Evolutionary conservation across 2,888 invertebrate genomes (phyloP).

Genomic region (Cancer borealis): DNA sequence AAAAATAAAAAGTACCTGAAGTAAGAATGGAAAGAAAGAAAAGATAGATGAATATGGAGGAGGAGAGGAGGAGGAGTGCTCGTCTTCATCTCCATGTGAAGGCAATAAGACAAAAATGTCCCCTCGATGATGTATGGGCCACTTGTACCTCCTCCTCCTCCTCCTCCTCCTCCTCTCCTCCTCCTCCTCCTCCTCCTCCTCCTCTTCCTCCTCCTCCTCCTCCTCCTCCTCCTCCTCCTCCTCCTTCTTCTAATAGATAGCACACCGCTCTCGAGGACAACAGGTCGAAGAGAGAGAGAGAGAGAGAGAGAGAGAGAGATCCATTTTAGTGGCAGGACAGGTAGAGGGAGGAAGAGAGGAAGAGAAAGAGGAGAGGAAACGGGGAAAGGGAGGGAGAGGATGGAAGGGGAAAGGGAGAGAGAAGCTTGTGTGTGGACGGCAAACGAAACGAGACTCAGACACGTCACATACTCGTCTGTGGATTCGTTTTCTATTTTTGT

Average conservation of each 20-base stretch:
- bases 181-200: not conserved
- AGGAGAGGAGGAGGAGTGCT: not conserved
- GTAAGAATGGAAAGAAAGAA: not conserved
- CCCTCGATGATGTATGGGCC: not conserved
- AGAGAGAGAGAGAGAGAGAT: not conserved
- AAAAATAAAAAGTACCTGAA: no score
- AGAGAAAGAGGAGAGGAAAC: not conserved
- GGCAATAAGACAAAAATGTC: constrained; percentile 21
- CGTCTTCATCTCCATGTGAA: not conserved
- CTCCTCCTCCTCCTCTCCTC: no score
- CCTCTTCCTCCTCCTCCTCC: not conserved
- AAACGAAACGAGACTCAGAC: not conserved
- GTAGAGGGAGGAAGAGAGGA: no score
- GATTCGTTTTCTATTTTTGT: not conserved
- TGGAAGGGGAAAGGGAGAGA: not conserved
- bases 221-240: constrained; percentile 23
- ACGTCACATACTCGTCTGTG: not conserved
- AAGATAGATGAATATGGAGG: not conserved
- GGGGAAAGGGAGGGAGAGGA: not conserved
- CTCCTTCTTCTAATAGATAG: not conserved
- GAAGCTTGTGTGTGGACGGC: not conserved
- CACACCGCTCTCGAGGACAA: no score
- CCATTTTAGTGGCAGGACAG: not conserved
- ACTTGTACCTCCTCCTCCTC: not conserved
- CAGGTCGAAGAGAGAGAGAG: no score